A percentile compares a stretch with the other conserved stretches of the same genome.
Evolutionary conservation across 2,797 vertebrate species (phyloP).

Genomic region (Halcyon chelicuti): DNA sequence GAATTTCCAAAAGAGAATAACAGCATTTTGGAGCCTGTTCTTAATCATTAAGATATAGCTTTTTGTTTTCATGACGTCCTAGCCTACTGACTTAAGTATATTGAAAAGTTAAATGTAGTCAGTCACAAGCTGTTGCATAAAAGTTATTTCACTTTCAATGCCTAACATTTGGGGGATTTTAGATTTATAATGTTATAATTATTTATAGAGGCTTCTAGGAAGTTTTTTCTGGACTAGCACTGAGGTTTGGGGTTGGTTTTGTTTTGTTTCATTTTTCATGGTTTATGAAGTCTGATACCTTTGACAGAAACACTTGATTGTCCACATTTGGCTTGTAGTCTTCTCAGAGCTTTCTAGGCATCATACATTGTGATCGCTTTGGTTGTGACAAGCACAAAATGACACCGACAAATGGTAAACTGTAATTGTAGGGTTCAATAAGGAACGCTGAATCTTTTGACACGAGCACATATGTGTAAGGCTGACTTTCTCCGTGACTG

Average conservation of each 20-base stretch:
- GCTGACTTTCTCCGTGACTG: background rate
- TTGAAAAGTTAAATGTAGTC: background rate
- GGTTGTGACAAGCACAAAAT: background rate
- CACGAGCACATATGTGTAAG: background rate
- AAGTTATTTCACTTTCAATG: background rate
- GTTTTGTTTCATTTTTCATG: background rate
- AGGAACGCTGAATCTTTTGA: background rate
- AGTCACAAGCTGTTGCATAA: background rate
- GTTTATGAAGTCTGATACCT: background rate
- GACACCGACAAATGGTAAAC: background rate
- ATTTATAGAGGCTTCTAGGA: background rate
- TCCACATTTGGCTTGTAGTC: background rate
- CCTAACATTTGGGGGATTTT: accelerated
- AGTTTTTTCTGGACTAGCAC: background rate
- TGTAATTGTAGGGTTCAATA: background rate
- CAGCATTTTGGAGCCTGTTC: background rate
- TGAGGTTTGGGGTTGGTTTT: background rate
- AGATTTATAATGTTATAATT: background rate
- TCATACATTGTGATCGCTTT: background rate
- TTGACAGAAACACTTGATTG: background rate
- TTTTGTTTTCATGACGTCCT: background rate
- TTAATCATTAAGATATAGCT: background rate
- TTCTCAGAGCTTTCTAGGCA: background rate
- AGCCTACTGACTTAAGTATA: background rate
- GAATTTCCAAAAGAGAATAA: background rate